Evolutionary conservation across 1,140 invertebrate genomes (phyloP).

Genomic region (Atopsyche davidsoni): DNA sequence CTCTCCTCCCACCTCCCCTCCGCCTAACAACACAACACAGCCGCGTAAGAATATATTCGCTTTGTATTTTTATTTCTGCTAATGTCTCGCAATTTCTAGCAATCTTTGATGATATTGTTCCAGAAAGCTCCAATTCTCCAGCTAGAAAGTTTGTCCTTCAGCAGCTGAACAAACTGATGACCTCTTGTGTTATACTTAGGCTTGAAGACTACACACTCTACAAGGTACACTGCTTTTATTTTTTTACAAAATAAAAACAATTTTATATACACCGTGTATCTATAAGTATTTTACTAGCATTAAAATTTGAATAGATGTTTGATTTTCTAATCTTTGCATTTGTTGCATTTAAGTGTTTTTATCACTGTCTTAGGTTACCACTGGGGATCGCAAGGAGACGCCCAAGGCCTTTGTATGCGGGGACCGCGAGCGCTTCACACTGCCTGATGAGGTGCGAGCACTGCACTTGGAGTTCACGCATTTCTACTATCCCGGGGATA

Average conservation of each 20-base stretch:
- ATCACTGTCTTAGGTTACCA: constrained; percentile 37
- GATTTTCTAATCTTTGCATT: background rate
- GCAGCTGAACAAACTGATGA: constrained; percentile 83
- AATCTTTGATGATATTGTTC: background rate
- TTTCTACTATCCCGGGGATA: constrained; percentile 94
- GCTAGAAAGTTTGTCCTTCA: constrained; percentile 64
- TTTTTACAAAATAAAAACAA: too few relatives aligned
- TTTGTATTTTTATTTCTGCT: too few relatives aligned
- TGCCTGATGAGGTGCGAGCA: constrained; percentile 83
- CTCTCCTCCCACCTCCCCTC: constrained; percentile 34
- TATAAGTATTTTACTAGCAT: too few relatives aligned
- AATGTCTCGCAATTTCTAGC: constrained; percentile 5
- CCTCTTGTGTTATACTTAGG: constrained; percentile 81
- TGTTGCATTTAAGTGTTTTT: background rate
- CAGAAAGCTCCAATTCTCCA: constrained; percentile 36
- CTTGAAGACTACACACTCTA: constrained; percentile 84
- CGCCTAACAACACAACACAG: constrained; percentile 36
- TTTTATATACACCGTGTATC: too few relatives aligned
- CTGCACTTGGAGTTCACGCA: constrained; percentile 93
- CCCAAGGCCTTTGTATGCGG: constrained; percentile 51
- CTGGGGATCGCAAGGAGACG: constrained; percentile 39
- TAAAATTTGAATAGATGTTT: too few relatives aligned
- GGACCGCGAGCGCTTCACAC: constrained; percentile 73
- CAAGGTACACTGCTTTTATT: constrained; percentile 59
- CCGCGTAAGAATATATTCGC: constrained; percentile 36